These are phyloP conservation scores for Solenopsis fugax DNA, from an alignment of 1,140 invertebrate genomes.

Conservation along the genomic window DNA sequence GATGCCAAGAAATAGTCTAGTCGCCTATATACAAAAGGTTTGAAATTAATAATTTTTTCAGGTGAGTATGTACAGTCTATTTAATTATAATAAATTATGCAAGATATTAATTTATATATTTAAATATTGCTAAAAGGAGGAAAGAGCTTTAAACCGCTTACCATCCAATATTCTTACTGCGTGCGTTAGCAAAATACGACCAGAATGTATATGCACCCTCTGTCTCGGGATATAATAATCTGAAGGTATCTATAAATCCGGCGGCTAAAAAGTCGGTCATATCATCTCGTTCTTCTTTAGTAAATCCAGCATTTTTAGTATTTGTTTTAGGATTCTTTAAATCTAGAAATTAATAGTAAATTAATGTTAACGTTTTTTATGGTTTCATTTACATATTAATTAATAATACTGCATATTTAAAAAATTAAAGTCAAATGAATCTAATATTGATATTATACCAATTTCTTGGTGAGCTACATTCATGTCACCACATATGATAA, in stretches of 20 bases:
- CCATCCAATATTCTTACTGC: constrained; percentile 95
- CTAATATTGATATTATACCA: constrained; percentile 87
- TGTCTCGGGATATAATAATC: constrained; percentile 95
- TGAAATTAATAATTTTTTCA: neutral
- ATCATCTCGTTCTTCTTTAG: constrained; percentile 95
- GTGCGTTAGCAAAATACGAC: constrained; percentile 95
- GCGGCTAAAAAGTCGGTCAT: constrained; percentile 94
- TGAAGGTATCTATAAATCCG: constrained; percentile 96
- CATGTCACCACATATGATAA: constrained; percentile 98
- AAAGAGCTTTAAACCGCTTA: constrained; percentile 50
- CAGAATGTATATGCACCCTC: constrained; percentile 97
- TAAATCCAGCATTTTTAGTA: constrained; percentile 97
- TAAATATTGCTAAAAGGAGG: neutral
- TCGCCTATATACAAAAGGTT: constrained; percentile 88
- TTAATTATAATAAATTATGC: neutral
- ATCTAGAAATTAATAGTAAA: constrained; percentile 88
- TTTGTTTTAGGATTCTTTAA: constrained; percentile 98
- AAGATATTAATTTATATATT: neutral
- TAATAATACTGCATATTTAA: constrained; percentile 14
- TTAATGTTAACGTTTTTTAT: constrained; percentile 19
- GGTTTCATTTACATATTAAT: neutral
- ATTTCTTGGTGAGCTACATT: constrained; percentile 99
- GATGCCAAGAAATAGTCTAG: constrained; percentile 97
- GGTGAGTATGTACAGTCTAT: neutral
- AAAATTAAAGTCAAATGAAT: constrained; percentile 4